A percentile compares a stretch with the other conserved stretches of the same genome.
Conservation (phyloP, 92 coral and sea anemone genomes). For the Plumapathes pennacea region DNA sequence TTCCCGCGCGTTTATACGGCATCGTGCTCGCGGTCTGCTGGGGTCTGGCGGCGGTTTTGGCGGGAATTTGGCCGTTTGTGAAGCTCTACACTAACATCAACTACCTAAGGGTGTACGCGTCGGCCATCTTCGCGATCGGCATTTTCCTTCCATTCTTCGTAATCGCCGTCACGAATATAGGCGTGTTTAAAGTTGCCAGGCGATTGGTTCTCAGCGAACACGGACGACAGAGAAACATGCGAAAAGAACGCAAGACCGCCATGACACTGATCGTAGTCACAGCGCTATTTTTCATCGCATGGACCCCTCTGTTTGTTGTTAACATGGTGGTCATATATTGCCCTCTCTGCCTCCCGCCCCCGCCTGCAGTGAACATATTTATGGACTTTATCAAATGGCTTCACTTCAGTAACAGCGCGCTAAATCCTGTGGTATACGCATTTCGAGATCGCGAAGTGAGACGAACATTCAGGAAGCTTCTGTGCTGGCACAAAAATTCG, state of each 20-base stretch:
- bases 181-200: constrained; percentile 64
- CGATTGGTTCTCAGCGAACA: constrained; percentile 33
- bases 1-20: constrained; percentile 54
- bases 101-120: constrained; percentile 11
- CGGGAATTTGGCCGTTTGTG: constrained; percentile 45
- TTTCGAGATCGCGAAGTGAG: constrained; percentile 79
- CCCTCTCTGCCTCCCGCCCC: constrained; percentile 24
- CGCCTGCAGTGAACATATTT: constrained; percentile 7
- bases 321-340: constrained; percentile 54
- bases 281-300: constrained; percentile 71
- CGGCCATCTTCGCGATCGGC: constrained; percentile 37
- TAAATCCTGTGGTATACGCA: constrained; percentile 83
- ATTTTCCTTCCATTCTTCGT: constrained; percentile 57
- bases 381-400: constrained; percentile 81
- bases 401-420: constrained; percentile 87
- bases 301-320: constrained; percentile 72
- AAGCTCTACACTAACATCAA: background rate
- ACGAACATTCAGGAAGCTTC: constrained; percentile 41
- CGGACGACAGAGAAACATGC: constrained; percentile 31
- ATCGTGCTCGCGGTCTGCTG: constrained; percentile 56
- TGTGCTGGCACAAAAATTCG: too few species aligned
- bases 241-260: constrained; percentile 76
- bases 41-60: constrained; percentile 55
- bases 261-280: constrained; percentile 69
- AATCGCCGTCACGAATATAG: constrained; percentile 54